Evolutionary conservation across 64 coral and sea anemone genomes (phyloP).

Genomic region (Hydrozoanthus tunicans): DNA sequence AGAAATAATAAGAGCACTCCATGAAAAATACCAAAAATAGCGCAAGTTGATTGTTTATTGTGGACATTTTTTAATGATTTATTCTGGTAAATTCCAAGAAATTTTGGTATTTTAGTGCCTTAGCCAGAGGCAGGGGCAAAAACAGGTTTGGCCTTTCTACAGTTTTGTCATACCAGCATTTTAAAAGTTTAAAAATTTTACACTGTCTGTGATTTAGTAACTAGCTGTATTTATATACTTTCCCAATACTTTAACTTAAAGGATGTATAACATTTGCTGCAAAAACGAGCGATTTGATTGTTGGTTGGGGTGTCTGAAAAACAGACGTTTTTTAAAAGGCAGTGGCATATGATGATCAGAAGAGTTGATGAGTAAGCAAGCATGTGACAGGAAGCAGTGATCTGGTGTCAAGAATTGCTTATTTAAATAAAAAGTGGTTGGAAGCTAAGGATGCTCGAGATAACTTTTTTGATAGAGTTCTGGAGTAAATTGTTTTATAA

Average conservation of each 20-base stretch:
- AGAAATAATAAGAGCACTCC: neutral
- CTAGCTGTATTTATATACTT: neutral
- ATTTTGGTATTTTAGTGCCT: neutral
- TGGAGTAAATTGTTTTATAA: too few relatives aligned
- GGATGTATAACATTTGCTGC: neutral
- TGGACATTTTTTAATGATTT: conserved; percentile 7
- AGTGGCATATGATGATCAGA: neutral
- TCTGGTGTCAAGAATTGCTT: too few relatives aligned
- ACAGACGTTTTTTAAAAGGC: neutral
- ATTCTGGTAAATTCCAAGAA: conserved; percentile 54
- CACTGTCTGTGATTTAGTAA: neutral
- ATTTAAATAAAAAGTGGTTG: too few relatives aligned
- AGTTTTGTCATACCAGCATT: neutral
- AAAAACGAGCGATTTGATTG: neutral
- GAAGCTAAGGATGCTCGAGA: too few relatives aligned
- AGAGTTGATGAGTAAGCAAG: neutral
- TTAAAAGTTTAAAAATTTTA: neutral
- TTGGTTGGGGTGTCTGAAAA: neutral
- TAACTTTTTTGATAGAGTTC: too few relatives aligned
- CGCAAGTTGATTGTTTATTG: neutral
- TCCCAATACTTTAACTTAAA: neutral
- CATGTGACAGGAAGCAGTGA: neutral
- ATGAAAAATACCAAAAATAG: conserved; percentile 11
- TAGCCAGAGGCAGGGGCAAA: neutral
- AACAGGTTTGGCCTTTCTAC: neutral